Conservation (phyloP, 2,113 vertebrate genomes). For the Azemiops feae region DNA sequence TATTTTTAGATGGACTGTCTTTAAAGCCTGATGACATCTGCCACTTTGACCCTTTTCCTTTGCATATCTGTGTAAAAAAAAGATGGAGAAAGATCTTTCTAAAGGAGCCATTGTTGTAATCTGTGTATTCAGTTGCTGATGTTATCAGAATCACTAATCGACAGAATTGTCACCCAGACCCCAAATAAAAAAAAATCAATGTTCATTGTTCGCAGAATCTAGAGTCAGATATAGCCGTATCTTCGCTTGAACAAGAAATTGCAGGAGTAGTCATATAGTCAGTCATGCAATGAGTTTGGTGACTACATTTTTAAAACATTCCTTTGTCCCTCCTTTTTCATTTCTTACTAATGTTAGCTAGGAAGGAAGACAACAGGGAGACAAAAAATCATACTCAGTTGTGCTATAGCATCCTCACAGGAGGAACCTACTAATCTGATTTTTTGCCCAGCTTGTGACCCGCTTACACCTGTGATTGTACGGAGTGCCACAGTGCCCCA, state of each 20-base stretch:
- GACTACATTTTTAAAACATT: conserved; percentile 40
- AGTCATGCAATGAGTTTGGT: conserved; percentile 8
- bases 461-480: conserved; percentile 21
- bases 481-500: neutral
- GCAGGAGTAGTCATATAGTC: neutral
- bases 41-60: conserved; percentile 46
- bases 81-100: neutral
- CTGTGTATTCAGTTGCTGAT: conserved; percentile 9
- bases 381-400: conserved; percentile 41
- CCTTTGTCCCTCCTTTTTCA: conserved; percentile 37
- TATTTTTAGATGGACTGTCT: conserved; percentile 16
- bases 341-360: conserved; percentile 43
- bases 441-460: conserved; percentile 1
- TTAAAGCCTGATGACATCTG: conserved; percentile 21
- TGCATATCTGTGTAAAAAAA: conserved; percentile 24
- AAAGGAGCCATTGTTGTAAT: neutral
- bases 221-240: neutral
- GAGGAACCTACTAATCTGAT: conserved; percentile 43
- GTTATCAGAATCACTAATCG: conserved; percentile 27
- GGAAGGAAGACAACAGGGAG: conserved; percentile 4
- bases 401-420: conserved; percentile 20
- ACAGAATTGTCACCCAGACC: neutral
- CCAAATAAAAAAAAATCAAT: conserved; percentile 20
- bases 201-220: neutral
- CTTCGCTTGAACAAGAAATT: neutral